phyloP scores from a whole-genome alignment of 1,140 invertebrate species.

The Calosoma granatense region DNA sequence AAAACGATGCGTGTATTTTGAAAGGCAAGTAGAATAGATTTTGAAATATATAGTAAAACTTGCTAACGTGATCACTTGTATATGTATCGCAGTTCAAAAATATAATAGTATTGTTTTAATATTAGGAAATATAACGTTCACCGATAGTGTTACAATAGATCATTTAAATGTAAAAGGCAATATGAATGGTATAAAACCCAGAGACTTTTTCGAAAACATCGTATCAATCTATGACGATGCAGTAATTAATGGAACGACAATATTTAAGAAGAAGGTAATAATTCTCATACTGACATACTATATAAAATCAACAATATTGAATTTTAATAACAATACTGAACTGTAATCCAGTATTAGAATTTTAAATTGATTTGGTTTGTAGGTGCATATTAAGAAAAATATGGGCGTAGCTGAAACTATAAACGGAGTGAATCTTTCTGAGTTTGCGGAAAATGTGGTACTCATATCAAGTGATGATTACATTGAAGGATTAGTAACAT shows the following conservation, averaged over 20 bases:
- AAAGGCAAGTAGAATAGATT: conserved; percentile 16
- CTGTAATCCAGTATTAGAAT: too few relatives aligned
- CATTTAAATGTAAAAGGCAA: conserved; percentile 19
- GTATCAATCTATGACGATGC: conserved; percentile 18
- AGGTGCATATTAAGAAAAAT: conserved; percentile 25
- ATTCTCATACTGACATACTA: background rate
- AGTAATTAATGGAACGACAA: conserved; percentile 15
- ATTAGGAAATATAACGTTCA: conserved; percentile 24
- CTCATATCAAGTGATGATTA: conserved; percentile 21
- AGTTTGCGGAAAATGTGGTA: conserved; percentile 22
- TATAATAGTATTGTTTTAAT: conserved; percentile 7
- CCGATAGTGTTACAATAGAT: conserved; percentile 19
- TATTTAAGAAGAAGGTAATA: conserved; percentile 23
- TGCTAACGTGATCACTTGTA: too few relatives aligned
- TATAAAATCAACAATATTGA: too few relatives aligned
- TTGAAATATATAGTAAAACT: background rate
- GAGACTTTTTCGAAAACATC: conserved; percentile 20
- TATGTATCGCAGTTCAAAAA: background rate
- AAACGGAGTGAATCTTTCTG: conserved; percentile 22
- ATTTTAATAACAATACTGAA: too few relatives aligned
- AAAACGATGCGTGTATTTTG: conserved; percentile 17
- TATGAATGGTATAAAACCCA: conserved; percentile 18
- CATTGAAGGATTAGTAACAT: conserved; percentile 21
- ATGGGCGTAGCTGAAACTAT: conserved; percentile 19
- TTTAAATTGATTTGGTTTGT: too few relatives aligned